Conservation (phyloP, 1,140 invertebrate genomes). For the Ips typographus region DNA sequence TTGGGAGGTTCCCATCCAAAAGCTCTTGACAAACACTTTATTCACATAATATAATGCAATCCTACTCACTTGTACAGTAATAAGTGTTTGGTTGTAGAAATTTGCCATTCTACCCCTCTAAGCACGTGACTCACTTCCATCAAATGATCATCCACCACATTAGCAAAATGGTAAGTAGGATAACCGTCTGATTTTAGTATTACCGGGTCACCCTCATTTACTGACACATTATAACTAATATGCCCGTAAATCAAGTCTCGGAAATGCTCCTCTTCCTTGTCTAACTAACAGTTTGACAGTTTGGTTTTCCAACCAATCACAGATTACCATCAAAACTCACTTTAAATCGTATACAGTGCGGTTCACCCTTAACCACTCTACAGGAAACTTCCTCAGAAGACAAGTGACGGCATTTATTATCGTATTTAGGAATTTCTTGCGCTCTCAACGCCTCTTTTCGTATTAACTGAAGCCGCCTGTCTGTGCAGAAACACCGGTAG, state of each 20-base stretch:
- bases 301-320: not conserved
- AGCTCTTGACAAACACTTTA: slow-evolving; percentile 62
- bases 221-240: slow-evolving; percentile 69
- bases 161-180: slow-evolving; percentile 98
- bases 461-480: slow-evolving; percentile 79
- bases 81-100: slow-evolving; percentile 95
- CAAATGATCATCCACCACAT: slow-evolving; percentile 96
- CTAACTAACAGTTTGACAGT: slow-evolving; percentile 31
- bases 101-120: slow-evolving; percentile 94
- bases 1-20: slow-evolving; percentile 87
- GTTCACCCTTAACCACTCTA: slow-evolving; percentile 63
- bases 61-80: slow-evolving; percentile 76
- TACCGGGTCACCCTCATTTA: slow-evolving; percentile 90
- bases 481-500: slow-evolving; percentile 91
- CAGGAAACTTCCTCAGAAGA: slow-evolving; percentile 64
- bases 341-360: slow-evolving; percentile 87
- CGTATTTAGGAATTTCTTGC: slow-evolving; percentile 82
- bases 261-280: slow-evolving; percentile 56
- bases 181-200: slow-evolving; percentile 91
- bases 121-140: slow-evolving; percentile 96
- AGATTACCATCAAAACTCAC: slow-evolving; percentile 51
- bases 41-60: slow-evolving; percentile 6
- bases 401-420: slow-evolving; percentile 87
- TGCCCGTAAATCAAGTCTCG: slow-evolving; percentile 85
- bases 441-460: slow-evolving; percentile 75